Percentiles rank a stretch among this genome's conserved stretches.
phyloP scores from a whole-genome alignment of 1,140 invertebrate species.

The Zeugodacus cucurbitae region DNA sequence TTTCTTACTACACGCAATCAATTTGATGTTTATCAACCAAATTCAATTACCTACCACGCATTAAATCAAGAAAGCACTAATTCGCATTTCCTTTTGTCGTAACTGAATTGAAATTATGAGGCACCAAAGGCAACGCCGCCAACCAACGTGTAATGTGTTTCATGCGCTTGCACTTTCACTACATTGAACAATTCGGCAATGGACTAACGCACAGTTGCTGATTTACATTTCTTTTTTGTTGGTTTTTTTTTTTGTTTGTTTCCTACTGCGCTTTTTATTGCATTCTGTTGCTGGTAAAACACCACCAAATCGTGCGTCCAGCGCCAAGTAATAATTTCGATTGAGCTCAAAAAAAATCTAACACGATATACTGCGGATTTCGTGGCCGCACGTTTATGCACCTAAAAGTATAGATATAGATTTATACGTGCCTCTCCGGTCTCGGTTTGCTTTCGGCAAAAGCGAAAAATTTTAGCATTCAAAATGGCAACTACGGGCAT shows the following conservation, averaged over 20 bases:
- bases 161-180: conserved; percentile 24
- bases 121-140: not conserved
- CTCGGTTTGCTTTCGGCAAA: not conserved
- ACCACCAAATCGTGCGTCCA: not conserved
- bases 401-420: not conserved
- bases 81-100: not conserved
- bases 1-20: too few species aligned
- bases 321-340: not conserved
- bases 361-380: not conserved
- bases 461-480: not conserved
- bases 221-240: not conserved
- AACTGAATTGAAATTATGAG: not conserved
- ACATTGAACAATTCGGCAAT: conserved; percentile 16
- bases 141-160: not conserved
- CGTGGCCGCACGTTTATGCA: not conserved
- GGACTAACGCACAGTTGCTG: not conserved
- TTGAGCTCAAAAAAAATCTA: not conserved
- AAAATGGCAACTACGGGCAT: not conserved
- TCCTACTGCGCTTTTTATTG: not conserved
- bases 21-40: not conserved
- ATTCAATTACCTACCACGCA: not conserved
- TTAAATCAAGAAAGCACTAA: not conserved
- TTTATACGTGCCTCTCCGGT: not conserved
- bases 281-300: not conserved
- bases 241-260: not conserved